Evolutionary conservation across 2,797 vertebrate genomes (phyloP).

Genomic region (Alosa sapidissima): DNA sequence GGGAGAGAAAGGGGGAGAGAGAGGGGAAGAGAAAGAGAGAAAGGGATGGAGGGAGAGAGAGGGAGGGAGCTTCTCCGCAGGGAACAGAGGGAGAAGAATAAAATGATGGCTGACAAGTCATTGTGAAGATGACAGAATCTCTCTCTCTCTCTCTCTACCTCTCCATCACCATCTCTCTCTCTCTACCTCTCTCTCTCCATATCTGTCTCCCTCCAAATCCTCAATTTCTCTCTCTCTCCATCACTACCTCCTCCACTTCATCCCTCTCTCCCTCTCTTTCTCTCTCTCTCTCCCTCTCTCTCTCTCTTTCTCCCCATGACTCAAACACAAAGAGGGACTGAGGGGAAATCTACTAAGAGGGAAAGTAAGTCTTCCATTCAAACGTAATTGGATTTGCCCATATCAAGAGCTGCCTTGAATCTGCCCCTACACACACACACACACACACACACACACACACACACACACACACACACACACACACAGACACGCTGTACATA

Average conservation of each 20-base stretch:
- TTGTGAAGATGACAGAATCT: conserved; percentile 9
- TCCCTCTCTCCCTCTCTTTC: background rate
- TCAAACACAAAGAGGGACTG: background rate
- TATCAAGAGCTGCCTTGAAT: conserved; percentile 39
- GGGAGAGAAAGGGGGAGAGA: background rate
- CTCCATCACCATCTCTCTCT: background rate
- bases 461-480: background rate
- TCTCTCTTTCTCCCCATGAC: background rate
- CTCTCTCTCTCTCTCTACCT: background rate
- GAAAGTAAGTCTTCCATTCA: conserved; percentile 28
- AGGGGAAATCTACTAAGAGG: background rate
- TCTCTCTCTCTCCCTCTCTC: conserved; percentile 13
- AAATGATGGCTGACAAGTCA: background rate
- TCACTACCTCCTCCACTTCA: background rate
- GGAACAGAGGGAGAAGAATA: conserved; percentile 2
- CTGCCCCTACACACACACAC: conserved; percentile 8
- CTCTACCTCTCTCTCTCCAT: background rate
- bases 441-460: background rate
- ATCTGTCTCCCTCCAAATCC: background rate
- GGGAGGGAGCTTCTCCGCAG: background rate
- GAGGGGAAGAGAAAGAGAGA: background rate
- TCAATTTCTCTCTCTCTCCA: background rate
- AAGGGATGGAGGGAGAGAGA: background rate
- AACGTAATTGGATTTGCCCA: conserved; percentile 42
- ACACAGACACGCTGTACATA: background rate